Percentiles rank a stretch among this genome's conserved stretches.
Conservation (phyloP, 2,797 vertebrate genomes). For the Gadopsis marmoratus region DNA sequence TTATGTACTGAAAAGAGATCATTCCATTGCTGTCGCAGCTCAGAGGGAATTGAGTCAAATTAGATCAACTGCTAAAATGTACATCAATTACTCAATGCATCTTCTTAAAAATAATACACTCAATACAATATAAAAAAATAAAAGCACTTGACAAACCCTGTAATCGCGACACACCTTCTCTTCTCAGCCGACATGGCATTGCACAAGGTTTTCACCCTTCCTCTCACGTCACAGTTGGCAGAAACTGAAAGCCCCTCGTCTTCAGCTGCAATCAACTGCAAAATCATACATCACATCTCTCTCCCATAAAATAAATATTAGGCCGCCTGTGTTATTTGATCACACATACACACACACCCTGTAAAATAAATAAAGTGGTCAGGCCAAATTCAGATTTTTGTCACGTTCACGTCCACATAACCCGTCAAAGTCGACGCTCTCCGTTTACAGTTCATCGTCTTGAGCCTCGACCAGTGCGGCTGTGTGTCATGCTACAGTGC, state of each 20-base stretch:
- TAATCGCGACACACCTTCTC: slow-evolving; percentile 60
- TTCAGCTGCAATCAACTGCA: slow-evolving; percentile 33
- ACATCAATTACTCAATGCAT: slow-evolving; percentile 67
- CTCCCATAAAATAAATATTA: slow-evolving; percentile 78
- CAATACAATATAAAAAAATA: slow-evolving; percentile 80
- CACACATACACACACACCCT: slow-evolving; percentile 20
- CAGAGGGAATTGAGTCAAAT: slow-evolving; percentile 66
- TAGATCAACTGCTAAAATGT: slow-evolving; percentile 61
- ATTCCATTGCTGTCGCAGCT: slow-evolving; percentile 74
- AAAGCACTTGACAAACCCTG: slow-evolving; percentile 80
- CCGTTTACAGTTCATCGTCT: slow-evolving; percentile 37
- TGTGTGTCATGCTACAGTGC: slow-evolving; percentile 70
- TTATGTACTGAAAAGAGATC: slow-evolving; percentile 71
- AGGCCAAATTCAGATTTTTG: slow-evolving; percentile 61
- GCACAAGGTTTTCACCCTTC: slow-evolving; percentile 50
- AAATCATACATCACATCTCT: slow-evolving; percentile 20
- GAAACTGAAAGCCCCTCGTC: slow-evolving; percentile 51
- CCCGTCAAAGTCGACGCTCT: slow-evolving; percentile 32
- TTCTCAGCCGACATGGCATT: slow-evolving; percentile 28
- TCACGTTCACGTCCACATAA: slow-evolving; percentile 43
- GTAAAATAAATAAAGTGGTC: slow-evolving; percentile 75
- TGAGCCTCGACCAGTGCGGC: slow-evolving; percentile 43
- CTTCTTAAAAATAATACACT: slow-evolving; percentile 75
- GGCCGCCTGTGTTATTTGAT: slow-evolving; percentile 43
- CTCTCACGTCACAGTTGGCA: slow-evolving; percentile 64